Evolutionary conservation across 1,140 invertebrate genomes (phyloP).

Genomic region (Sipha flava): DNA sequence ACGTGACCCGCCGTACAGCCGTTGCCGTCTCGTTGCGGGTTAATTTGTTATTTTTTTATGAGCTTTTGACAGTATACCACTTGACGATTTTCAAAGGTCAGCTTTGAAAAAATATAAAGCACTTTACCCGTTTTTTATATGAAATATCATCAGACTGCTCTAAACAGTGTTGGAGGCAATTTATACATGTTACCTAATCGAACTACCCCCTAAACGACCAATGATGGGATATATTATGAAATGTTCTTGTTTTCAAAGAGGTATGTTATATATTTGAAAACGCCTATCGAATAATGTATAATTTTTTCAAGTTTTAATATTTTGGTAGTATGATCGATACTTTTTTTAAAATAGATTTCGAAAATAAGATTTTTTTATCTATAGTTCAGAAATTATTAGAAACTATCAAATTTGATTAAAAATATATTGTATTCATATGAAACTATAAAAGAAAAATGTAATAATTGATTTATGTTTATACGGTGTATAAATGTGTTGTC

Average conservation of each 20-base stretch:
- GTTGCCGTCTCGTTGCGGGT: neutral
- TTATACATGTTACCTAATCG: constrained; percentile 4
- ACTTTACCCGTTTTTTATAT: neutral
- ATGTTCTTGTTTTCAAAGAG: constrained; percentile 22
- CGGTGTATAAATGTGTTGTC: no score
- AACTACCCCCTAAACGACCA: neutral
- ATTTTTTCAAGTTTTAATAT: neutral
- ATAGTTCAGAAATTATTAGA: no score
- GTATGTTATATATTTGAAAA: constrained; percentile 12
- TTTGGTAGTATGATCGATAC: no score
- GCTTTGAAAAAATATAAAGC: neutral
- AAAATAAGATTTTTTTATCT: no score
- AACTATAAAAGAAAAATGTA: no score
- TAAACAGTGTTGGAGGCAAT: neutral
- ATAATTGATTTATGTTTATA: no score
- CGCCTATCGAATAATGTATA: neutral
- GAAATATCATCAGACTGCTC: neutral
- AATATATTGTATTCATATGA: no score
- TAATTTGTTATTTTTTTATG: neutral
- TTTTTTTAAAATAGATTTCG: no score
- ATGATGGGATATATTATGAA: constrained; percentile 30
- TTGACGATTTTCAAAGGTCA: neutral
- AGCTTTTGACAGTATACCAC: neutral
- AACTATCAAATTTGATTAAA: no score
- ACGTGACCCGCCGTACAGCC: neutral